Percentiles rank a stretch among this genome's conserved stretches.
phyloP scores from a whole-genome alignment of 2,888 invertebrate genomes.

The Cryptus armator region DNA sequence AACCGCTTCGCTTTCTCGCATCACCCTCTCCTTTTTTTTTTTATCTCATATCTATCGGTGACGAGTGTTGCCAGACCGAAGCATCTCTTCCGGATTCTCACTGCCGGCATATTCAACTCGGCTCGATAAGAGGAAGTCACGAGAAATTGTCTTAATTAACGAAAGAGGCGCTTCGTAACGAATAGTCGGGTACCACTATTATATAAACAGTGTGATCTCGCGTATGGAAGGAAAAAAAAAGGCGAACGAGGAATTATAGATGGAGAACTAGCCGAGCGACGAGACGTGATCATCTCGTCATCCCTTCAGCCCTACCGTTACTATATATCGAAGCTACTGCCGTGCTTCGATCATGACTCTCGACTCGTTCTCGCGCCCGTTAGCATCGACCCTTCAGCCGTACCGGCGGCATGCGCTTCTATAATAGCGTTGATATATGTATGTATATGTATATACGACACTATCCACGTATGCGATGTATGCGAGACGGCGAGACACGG shows the following conservation, averaged over 20 bases:
- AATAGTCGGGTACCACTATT: neutral
- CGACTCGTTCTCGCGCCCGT: conserved; percentile 66
- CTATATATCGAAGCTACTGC: conserved; percentile 39
- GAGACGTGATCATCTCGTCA: conserved; percentile 60
- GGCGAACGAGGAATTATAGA: conserved; percentile 61
- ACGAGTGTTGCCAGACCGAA: conserved; percentile 34
- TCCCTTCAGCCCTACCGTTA: conserved; percentile 51
- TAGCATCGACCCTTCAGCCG: conserved; percentile 66
- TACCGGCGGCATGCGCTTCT: conserved; percentile 39
- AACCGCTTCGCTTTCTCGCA: neutral
- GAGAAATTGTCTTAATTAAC: conserved; percentile 81
- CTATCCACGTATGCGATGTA: neutral
- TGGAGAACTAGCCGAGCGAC: conserved; percentile 67
- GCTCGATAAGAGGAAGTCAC: conserved; percentile 76
- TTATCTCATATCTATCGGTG: conserved; percentile 56
- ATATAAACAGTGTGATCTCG: conserved; percentile 26
- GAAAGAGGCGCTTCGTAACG: conserved; percentile 70
- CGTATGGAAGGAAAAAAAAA: conserved; percentile 36
- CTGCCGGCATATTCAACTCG: conserved; percentile 9
- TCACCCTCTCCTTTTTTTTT: neutral
- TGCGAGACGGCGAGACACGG: neutral
- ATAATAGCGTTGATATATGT: conserved; percentile 27
- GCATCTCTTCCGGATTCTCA: conserved; percentile 57
- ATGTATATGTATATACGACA: conserved; percentile 3
- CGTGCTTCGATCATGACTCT: conserved; percentile 66